These are phyloP conservation scores for Sarcophaga carnaria DNA, from an alignment of 2,888 invertebrate genomes.

Conservation along the genomic window DNA sequence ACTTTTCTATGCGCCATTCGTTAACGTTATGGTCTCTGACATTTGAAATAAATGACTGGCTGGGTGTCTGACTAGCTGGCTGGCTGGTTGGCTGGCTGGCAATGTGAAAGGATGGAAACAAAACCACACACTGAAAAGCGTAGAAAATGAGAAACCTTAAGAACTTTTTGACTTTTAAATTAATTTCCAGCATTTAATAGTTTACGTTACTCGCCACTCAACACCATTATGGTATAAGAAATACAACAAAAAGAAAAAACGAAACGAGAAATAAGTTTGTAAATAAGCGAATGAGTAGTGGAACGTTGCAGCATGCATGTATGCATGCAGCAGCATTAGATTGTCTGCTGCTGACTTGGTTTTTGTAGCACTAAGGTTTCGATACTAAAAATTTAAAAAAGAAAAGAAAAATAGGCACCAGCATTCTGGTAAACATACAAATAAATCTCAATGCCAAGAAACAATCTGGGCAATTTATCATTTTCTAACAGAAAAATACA, in stretches of 20 bases:
- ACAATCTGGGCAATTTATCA: conserved; percentile 69
- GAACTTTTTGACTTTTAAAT: conserved; percentile 68
- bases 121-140: conserved; percentile 37
- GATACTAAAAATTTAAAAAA: neutral
- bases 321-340: conserved; percentile 30
- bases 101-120: conserved; percentile 62
- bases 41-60: conserved; percentile 51
- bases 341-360: neutral
- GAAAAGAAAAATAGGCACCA: conserved; percentile 61
- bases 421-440: conserved; percentile 57
- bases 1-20: neutral
- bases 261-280: neutral
- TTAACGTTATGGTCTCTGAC: conserved; percentile 51
- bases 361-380: neutral
- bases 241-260: neutral
- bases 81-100: neutral
- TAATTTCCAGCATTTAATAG: conserved; percentile 65
- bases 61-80: too few relatives aligned
- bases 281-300: neutral
- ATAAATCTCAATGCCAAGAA: conserved; percentile 69
- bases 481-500: conserved; percentile 56
- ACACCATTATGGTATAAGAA: conserved; percentile 3
- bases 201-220: conserved; percentile 64
- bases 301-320: neutral
- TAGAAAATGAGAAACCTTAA: conserved; percentile 34